A percentile compares a stretch with the other conserved stretches of the same genome.
These are phyloP conservation scores for Oophaga pumilio DNA, from an alignment of 2,113 vertebrate genomes.

Conservation along the genomic window DNA sequence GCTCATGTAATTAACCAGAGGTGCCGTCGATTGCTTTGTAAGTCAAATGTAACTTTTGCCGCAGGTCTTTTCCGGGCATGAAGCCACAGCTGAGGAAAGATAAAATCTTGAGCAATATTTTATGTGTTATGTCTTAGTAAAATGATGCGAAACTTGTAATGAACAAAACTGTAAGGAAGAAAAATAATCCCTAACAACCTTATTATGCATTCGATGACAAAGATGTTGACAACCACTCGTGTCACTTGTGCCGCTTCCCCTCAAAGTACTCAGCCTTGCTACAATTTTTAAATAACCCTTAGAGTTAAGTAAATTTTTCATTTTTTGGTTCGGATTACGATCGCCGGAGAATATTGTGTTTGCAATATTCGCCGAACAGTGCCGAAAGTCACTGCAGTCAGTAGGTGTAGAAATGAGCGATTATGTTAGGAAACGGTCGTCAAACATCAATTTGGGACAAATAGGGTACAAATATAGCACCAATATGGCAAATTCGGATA, in stretches of 20 bases:
- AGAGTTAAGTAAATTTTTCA: too few relatives aligned
- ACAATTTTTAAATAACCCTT: not conserved
- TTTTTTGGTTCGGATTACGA: too few relatives aligned
- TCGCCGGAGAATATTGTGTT: too few relatives aligned
- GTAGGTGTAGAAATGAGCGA: too few relatives aligned
- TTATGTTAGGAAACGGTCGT: too few relatives aligned
- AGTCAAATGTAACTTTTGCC: slow-evolving; percentile 1
- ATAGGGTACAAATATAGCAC: too few relatives aligned
- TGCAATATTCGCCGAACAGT: too few relatives aligned
- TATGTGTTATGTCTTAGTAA: not conserved
- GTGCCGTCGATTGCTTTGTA: not conserved
- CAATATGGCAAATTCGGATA: too few relatives aligned
- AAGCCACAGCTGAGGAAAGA: not conserved
- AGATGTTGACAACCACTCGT: not conserved
- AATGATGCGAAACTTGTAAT: not conserved
- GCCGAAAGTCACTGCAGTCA: too few relatives aligned
- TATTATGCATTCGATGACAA: not conserved
- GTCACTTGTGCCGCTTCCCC: not conserved
- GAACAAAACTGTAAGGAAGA: not conserved
- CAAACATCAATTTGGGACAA: too few relatives aligned
- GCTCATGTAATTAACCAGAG: not conserved
- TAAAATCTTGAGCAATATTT: slow-evolving; percentile 15
- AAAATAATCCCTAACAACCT: not conserved
- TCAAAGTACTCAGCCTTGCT: not conserved
- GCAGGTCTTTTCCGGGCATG: not conserved